Percentiles rank a stretch among this genome's conserved stretches.
Evolutionary conservation across 1,140 invertebrate species (phyloP).

Genomic region (Pseudomyrmex gracilis): DNA sequence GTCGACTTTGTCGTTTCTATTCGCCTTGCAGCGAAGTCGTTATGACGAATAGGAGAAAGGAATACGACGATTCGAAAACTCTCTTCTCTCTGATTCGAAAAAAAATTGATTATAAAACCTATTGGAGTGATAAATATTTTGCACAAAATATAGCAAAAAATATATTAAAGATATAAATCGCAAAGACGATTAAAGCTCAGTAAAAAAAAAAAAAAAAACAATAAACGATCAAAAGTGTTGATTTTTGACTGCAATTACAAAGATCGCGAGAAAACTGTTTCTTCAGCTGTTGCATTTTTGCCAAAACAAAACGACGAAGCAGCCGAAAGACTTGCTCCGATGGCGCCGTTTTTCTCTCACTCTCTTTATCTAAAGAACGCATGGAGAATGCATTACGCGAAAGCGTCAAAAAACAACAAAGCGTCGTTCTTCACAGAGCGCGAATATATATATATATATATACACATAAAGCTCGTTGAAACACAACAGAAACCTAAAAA

Average conservation of each 20-base stretch:
- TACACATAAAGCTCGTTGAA: not conserved
- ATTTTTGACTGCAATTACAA: slow-evolving; percentile 41
- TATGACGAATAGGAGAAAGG: slow-evolving; percentile 9
- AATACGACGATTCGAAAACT: not conserved
- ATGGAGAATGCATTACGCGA: slow-evolving; percentile 20
- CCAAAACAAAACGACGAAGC: slow-evolving; percentile 16
- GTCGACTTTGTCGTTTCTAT: slow-evolving; percentile 20
- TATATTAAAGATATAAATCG: slow-evolving; percentile 21
- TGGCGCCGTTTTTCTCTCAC: not conserved
- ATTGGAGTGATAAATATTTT: slow-evolving; percentile 4
- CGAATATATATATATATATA: not conserved
- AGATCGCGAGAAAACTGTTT: slow-evolving; percentile 28
- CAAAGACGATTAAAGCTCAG: slow-evolving; percentile 16
- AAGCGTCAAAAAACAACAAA: slow-evolving; percentile 23
- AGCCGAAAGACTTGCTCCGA: slow-evolving; percentile 30
- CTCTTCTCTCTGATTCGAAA: not conserved
- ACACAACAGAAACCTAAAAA: not conserved
- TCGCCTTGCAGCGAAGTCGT: slow-evolving; percentile 36
- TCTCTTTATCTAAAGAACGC: slow-evolving; percentile 22
- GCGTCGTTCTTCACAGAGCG: slow-evolving; percentile 1
- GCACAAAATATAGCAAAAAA: not conserved
- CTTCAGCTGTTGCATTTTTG: slow-evolving; percentile 10
- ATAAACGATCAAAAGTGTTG: slow-evolving; percentile 2
- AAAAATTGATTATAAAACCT: slow-evolving; percentile 6
- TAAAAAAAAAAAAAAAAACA: not conserved